These are phyloP conservation scores for Heliornis fulica DNA, from an alignment of 2,113 vertebrate species.

Conservation along the genomic window DNA sequence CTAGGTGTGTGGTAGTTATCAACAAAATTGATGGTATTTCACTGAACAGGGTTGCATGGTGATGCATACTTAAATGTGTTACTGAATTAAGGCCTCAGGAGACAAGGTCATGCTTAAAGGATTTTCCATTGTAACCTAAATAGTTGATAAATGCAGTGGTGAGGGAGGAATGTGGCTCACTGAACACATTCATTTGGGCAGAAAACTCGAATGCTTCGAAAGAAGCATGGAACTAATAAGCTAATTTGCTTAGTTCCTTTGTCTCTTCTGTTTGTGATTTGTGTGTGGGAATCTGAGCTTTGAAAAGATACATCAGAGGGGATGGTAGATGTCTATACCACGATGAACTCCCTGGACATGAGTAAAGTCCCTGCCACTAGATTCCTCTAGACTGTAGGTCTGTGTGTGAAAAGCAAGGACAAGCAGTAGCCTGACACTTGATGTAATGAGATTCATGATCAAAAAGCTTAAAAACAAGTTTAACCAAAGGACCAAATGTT, in stretches of 20 bases:
- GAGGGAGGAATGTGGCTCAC: background rate
- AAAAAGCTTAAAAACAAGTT: background rate
- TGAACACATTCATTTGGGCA: background rate
- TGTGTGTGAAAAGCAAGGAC: background rate
- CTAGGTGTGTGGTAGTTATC: background rate
- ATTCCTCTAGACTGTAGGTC: background rate
- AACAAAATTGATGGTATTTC: background rate
- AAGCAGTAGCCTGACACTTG: background rate
- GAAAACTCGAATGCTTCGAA: background rate
- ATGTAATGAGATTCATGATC: background rate
- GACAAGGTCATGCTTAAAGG: constrained; percentile 6
- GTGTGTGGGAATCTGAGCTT: background rate
- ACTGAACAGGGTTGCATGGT: background rate
- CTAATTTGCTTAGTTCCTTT: background rate
- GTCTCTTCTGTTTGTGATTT: background rate
- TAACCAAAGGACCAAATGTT: background rate
- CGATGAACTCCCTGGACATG: background rate
- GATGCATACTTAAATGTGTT: background rate
- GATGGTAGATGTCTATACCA: background rate
- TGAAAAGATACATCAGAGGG: background rate
- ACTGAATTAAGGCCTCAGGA: constrained; percentile 5
- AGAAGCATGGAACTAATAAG: background rate
- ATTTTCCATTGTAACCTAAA: constrained; percentile 20
- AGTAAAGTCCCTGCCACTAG: background rate
- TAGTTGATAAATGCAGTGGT: background rate